Percentiles rank a stretch among this genome's conserved stretches.
Conservation (phyloP, 1,140 invertebrate species). For the Drosophila bifasciata region DNA sequence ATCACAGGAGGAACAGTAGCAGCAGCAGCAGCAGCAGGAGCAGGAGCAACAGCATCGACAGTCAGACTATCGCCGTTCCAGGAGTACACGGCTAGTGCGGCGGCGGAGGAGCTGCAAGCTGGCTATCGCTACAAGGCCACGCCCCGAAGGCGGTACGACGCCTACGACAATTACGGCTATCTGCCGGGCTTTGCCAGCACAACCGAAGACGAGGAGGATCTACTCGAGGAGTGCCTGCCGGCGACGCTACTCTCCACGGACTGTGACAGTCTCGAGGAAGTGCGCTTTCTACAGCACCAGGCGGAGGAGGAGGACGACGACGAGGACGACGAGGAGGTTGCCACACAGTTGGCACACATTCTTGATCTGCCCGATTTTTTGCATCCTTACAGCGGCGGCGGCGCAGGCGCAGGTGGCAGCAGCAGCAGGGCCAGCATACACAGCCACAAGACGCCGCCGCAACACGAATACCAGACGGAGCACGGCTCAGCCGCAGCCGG, state of each 20-base stretch:
- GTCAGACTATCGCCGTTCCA: slow-evolving; percentile 49
- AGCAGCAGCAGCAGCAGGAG: slow-evolving; percentile 10
- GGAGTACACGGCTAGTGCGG: slow-evolving; percentile 48
- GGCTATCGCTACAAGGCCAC: slow-evolving; percentile 77
- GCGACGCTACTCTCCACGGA: slow-evolving; percentile 67
- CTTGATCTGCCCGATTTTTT: slow-evolving; percentile 69
- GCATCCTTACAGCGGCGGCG: slow-evolving; percentile 60
- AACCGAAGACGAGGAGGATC: slow-evolving; percentile 73
- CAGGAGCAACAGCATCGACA: slow-evolving; percentile 29
- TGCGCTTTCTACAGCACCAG: slow-evolving; percentile 65
- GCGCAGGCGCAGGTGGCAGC: slow-evolving; percentile 58
- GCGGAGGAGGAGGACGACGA: slow-evolving; percentile 52
- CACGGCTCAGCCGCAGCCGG: slow-evolving; percentile 71
- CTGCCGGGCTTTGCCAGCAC: slow-evolving; percentile 74
- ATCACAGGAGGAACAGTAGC: slow-evolving; percentile 27
- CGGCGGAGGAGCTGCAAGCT: slow-evolving; percentile 74
- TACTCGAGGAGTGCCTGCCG: slow-evolving; percentile 67
- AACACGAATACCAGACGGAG: slow-evolving; percentile 77
- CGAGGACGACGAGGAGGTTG: slow-evolving; percentile 68
- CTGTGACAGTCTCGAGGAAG: slow-evolving; percentile 71
- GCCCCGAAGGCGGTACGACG: slow-evolving; percentile 73
- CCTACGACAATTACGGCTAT: slow-evolving; percentile 77
- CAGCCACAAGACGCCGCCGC: slow-evolving; percentile 83
- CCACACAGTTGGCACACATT: slow-evolving; percentile 64
- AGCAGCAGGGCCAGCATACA: slow-evolving; percentile 69